Percentiles rank a stretch among this genome's conserved stretches.
phyloP scores from a whole-genome alignment of 2,797 vertebrate genomes.

The Euphonia xanthogaster region DNA sequence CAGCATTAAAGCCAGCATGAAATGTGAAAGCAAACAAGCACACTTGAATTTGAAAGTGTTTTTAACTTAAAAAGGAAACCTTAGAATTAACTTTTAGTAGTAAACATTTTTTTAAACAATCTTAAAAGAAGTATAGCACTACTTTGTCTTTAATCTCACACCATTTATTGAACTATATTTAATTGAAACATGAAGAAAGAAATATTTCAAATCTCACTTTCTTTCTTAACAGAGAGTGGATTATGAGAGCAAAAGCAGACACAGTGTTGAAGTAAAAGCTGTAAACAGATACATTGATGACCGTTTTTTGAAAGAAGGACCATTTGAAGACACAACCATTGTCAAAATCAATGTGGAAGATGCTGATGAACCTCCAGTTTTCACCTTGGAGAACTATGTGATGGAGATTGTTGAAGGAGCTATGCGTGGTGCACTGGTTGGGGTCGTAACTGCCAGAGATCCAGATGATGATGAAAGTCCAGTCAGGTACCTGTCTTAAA shows the following conservation, averaged over 20 bases:
- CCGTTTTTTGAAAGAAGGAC: conserved; percentile 69
- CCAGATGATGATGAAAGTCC: conserved; percentile 80
- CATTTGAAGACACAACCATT: conserved; percentile 82
- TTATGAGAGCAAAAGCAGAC: conserved; percentile 85
- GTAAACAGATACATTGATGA: conserved; percentile 82
- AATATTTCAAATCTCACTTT: not conserved
- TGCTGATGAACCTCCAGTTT: conserved; percentile 91
- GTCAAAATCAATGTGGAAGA: conserved; percentile 87
- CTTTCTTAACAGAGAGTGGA: conserved; percentile 81
- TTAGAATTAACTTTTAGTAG: not conserved
- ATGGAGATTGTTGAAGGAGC: conserved; percentile 86
- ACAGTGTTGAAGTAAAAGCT: conserved; percentile 81
- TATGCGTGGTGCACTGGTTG: conserved; percentile 75
- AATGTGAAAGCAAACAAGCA: not conserved
- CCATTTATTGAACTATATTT: not conserved
- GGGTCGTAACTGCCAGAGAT: conserved; percentile 84
- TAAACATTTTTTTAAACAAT: not conserved
- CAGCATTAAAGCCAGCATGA: not conserved
- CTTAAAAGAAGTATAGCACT: not conserved
- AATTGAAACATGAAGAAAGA: not conserved
- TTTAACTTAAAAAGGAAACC: not conserved
- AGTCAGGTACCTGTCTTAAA: conserved; percentile 80
- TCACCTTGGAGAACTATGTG: conserved; percentile 74
- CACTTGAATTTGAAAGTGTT: not conserved
- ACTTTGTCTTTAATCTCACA: not conserved